Base-by-base conservation (phyloP, 2,797 vertebrate species). In the Galagoides demidoff region DNA sequence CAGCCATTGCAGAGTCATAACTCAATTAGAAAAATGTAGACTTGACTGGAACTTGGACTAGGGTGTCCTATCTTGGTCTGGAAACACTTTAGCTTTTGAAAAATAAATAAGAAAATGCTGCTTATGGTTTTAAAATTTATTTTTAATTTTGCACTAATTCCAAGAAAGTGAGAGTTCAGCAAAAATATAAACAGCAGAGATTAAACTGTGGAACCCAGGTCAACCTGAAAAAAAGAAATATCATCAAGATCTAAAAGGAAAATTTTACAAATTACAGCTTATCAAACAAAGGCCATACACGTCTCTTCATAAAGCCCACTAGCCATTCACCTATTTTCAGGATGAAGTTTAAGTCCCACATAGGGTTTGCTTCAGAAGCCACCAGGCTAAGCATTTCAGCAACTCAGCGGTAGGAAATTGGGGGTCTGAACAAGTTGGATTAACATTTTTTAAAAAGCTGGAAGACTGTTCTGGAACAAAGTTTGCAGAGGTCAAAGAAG, bases 71-170 rank as follows among this genome's bases (percentile, higher is more conserved):
- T 74, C 78, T 92, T 57, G 29, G 31, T 16, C 68, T 95, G 1
- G 34, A 95, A 94, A 34, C 25, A 95, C 17, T 89, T 89, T 95
- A 64, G 59, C 73, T 68, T 94, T 90, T 90, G 37, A 97, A 97
- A 96, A 89, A 79, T 73, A 86, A 93, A 87, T 81, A 90, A 63
- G 31, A 61, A 94, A 73, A 88, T 85, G 87, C 23, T 87, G 71
- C 81, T 90, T 95, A 79, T 66, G 59, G 9, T 55, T 89, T 87
- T 85, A 13, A 61, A 93, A 85, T 82, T 78, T 11, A 68, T 59
- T 25, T 77, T 89, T 66, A 95, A 94, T 94, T 92, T 90, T 52
- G 7, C 17, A 45, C 93, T 96, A 70, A 82, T 85, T 96, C 73
- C 63, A 92, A 81, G 61, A 86, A 90, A 94, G 76, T 19, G 63